Evolutionary conservation across 2,888 invertebrate genomes (phyloP).

Genomic region (Cryptocephalus moraei): DNA sequence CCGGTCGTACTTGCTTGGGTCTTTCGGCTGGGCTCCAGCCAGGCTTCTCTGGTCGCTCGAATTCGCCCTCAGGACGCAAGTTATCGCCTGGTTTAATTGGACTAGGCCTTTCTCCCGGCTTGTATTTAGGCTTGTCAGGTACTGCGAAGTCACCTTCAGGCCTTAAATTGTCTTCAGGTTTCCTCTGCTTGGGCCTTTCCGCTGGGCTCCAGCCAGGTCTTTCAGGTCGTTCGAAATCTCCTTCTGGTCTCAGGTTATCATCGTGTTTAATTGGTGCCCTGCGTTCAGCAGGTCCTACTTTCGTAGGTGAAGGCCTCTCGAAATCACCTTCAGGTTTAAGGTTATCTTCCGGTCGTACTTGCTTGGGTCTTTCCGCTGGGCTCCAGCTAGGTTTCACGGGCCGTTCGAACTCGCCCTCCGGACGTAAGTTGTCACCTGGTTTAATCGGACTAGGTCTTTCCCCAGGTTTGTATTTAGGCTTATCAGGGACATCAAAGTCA

Average conservation of each 20-base stretch:
- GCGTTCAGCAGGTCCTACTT: slow-evolving; percentile 37
- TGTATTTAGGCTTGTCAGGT: slow-evolving; percentile 23
- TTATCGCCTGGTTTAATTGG: slow-evolving; percentile 41
- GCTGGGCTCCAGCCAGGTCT: slow-evolving; percentile 36
- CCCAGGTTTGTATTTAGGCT: slow-evolving; percentile 35
- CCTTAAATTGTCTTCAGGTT: slow-evolving; percentile 43
- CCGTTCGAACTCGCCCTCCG: slow-evolving; percentile 47
- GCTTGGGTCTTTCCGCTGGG: slow-evolving; percentile 43
- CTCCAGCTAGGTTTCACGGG: slow-evolving; percentile 36
- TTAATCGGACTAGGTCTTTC: slow-evolving; percentile 40
- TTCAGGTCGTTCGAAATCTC: slow-evolving; percentile 44
- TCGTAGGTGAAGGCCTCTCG: slow-evolving; percentile 33
- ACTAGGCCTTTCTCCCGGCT: slow-evolving; percentile 49
- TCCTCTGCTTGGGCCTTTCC: slow-evolving; percentile 42
- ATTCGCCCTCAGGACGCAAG: slow-evolving; percentile 43
- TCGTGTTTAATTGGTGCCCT: slow-evolving; percentile 43
- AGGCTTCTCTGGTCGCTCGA: slow-evolving; percentile 36
- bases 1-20: slow-evolving; percentile 31
- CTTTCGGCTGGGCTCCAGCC: slow-evolving; percentile 39
- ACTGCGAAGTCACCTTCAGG: slow-evolving; percentile 46
- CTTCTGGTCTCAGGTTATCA: slow-evolving; percentile 53
- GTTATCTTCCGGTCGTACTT: slow-evolving; percentile 46
- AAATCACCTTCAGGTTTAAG: slow-evolving; percentile 44
- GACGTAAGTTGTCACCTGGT: slow-evolving; percentile 53
- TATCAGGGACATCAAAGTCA: slow-evolving; percentile 41